Evolutionary conservation across 2,113 vertebrate genomes (phyloP), one percentile per base, ranked within the genome.

Genomic region (Lates calcarifer): DNA sequence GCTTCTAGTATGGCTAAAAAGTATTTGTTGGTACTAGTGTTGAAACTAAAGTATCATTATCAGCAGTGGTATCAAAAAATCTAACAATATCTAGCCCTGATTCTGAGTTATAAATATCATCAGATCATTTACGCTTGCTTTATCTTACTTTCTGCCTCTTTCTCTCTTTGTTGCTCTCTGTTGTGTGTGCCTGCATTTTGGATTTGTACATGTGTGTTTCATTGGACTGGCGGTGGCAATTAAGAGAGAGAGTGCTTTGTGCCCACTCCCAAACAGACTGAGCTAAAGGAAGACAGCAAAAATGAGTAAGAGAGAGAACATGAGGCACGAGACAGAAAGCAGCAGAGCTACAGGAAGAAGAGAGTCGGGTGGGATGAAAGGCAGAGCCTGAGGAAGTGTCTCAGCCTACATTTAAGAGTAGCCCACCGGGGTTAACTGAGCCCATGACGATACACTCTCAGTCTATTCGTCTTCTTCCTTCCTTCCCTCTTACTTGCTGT

Each of bases 321-420:
- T 22, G 72, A 84, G 47, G 74, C 74, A 74, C 6, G 11, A 75
- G 58, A 90, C 29, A 15, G 31, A 88, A 55, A 71, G 68, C 67
- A 31, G 64, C 72, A 72, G 66, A 83, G 74, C 77, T 74, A 55
- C 63, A 69, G 49, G 45, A 82, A 81, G 76, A 73, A n/a, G 35
- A 65, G 73, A 87, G 86, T 31, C 17, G 64, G 80, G 18, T 67
- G 31, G 66, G 71, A 87, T 89, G 66, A 92, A 90, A 92, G 84
- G 77, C 66, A 82, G 45, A 79, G 89, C 85, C 84, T 51, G 77
- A 87, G 79, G 83, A 86, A 39, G 84, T 61, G 88, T 85, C 88
- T 91, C 76, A 87, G 85, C 83, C 91, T 90, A 88, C 85, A 85
- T 89, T 92, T 87, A 88, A 82, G 83, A 87, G 77, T 15, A 78